Evolutionary conservation across 2,888 invertebrate species (phyloP), one percentile per base, ranked within the genome.

Genomic region (Neoascia interrupta): DNA sequence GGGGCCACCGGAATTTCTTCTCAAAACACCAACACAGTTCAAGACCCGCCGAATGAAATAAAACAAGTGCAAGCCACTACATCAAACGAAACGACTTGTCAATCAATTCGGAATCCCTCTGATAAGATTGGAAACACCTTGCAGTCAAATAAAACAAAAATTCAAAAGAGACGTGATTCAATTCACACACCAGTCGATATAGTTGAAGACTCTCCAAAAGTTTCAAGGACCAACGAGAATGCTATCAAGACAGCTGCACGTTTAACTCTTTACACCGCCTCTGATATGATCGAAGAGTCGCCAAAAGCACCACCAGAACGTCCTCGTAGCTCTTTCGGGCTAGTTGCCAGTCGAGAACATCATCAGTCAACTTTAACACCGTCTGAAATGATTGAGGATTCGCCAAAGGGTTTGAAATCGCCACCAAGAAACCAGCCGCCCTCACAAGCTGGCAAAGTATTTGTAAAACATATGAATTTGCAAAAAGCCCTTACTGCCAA

Each of bases 401-500:
- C 18, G 3, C 56, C 18, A 16, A 37, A 11, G 5, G n/a, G 11
- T 1, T 10, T 8, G 18, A 2, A 10, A 4, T 8, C 10, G 8
- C n/a, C n/a, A n/a, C n/a, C 18, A 49, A 26, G 1, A 1, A 26
- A 26, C 2, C 26, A 26, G 26, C 26, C 1, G 26, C 26, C 10
- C 26, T 26, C 1, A 26, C 26, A 26, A 10, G 10, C 26, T 8
- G 5, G 26, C 5, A 23, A 68, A 49, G 13, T 58, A 10, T 18
- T 68, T 49, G 41, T 58, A 1, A 39, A n/a, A 4, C 68, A 41
- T 31, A 5, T 68, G 18, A 58, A 39, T 23, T 11, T 68, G 13
- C 21, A 58, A 11, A 31, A 39, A 36, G 49, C 13, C 10, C 4
- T 41, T 1, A 15, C 13, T 15, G 43, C 18, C n/a, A 13, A 45